A percentile compares a stretch with the other conserved stretches of the same genome.
Evolutionary conservation across 2,113 vertebrate species (phyloP).

Genomic region (Phyllostomus hastatus): DNA sequence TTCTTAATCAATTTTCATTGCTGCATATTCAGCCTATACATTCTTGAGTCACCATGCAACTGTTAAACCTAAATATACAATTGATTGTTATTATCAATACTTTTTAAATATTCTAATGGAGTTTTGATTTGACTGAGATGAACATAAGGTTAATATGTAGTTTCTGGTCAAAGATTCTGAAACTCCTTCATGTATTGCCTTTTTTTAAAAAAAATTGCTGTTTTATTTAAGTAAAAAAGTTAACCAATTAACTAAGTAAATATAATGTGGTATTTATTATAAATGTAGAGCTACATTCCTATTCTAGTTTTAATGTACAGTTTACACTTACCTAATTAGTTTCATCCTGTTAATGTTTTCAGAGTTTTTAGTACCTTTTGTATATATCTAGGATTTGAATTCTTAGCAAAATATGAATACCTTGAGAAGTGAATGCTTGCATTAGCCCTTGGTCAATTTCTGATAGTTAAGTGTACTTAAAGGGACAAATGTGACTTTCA

Average conservation of each 20-base stretch:
- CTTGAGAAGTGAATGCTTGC: not conserved
- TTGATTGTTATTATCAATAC: not conserved
- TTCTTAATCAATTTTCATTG: not conserved
- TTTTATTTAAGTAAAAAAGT: slow-evolving; percentile 37
- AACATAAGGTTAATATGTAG: not conserved
- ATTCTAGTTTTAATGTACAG: not conserved
- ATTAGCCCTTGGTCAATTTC: not conserved
- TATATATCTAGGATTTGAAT: not conserved
- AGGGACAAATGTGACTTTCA: not conserved
- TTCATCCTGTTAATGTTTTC: slow-evolving; percentile 22
- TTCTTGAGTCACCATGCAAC: not conserved
- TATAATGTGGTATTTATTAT: not conserved
- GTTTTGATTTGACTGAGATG: slow-evolving; percentile 43
- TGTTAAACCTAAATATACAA: slow-evolving; percentile 14
- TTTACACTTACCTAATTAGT: not conserved
- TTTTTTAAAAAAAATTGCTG: not conserved
- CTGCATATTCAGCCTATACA: not conserved
- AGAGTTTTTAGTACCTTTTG: not conserved
- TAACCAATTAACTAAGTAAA: not conserved
- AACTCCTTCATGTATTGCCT: not conserved
- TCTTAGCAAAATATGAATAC: not conserved
- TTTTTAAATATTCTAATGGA: not conserved
- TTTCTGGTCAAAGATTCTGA: not conserved
- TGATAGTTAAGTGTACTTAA: not conserved
- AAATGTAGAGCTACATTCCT: not conserved